Evolutionary conservation across 2,113 vertebrate species (phyloP).

Genomic region (Lucifuga dentata): DNA sequence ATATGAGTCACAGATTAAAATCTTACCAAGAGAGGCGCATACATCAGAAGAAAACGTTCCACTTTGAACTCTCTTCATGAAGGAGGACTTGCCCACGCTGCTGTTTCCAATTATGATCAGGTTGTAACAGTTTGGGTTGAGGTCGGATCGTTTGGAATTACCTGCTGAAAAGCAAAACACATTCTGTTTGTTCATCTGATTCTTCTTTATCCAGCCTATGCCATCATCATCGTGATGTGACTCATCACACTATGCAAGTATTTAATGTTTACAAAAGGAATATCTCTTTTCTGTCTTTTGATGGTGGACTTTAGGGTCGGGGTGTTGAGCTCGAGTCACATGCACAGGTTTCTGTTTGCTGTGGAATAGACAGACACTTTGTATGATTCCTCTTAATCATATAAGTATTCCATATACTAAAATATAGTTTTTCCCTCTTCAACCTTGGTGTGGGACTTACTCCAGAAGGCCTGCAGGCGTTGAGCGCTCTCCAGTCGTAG

Average conservation of each 20-base stretch:
- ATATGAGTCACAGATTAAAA: background rate
- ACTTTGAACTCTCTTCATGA: constrained; percentile 85
- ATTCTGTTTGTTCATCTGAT: background rate
- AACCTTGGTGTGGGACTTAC: constrained; percentile 23
- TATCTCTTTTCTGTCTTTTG: constrained; percentile 17
- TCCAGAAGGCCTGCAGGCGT: constrained; percentile 3
- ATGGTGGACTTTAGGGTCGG: constrained; percentile 1
- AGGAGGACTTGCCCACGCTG: constrained; percentile 92
- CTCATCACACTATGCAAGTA: background rate
- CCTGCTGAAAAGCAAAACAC: constrained; percentile 25
- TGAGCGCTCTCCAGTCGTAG: background rate
- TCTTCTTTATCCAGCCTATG: background rate
- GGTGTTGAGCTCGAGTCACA: background rate
- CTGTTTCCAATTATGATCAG: constrained; percentile 91
- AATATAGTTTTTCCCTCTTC: background rate
- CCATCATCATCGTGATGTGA: background rate
- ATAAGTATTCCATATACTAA: too few relatives aligned
- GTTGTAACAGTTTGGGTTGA: constrained; percentile 82
- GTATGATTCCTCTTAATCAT: too few relatives aligned
- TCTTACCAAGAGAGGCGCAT: constrained; percentile 88
- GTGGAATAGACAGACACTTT: constrained; percentile 19
- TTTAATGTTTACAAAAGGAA: constrained; percentile 52
- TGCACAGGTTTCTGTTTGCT: constrained; percentile 33
- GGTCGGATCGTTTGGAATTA: constrained; percentile 3
- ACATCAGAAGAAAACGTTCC: constrained; percentile 79